Conservation (phyloP, 2,113 vertebrate species). For the Aramus guarauna region DNA sequence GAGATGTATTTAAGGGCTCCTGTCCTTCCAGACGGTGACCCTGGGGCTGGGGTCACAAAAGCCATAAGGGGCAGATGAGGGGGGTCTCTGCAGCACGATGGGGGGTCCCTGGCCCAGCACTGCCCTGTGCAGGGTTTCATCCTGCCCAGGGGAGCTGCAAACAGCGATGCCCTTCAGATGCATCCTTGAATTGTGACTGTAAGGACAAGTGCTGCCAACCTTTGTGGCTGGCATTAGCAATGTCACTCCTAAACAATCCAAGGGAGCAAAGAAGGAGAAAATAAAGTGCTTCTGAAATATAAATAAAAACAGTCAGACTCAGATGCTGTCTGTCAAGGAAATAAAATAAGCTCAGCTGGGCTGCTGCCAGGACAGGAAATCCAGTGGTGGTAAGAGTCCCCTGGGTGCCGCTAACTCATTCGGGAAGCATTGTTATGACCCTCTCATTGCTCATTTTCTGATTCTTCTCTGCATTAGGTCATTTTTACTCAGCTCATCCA, state of each 20-base stretch:
- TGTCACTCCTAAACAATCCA: background rate
- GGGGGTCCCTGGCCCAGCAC: background rate
- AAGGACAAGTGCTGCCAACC: background rate
- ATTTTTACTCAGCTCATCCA: conserved; percentile 7
- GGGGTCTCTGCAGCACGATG: background rate
- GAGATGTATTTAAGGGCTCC: background rate
- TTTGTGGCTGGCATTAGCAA: background rate
- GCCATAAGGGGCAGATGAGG: background rate
- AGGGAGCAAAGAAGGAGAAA: background rate
- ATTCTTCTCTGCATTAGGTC: conserved; percentile 28
- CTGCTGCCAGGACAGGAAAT: conserved; percentile 42
- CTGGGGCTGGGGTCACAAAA: background rate
- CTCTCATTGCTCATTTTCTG: conserved; percentile 2
- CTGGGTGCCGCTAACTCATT: background rate
- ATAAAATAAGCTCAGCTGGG: background rate
- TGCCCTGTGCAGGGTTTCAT: no score
- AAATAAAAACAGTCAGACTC: background rate
- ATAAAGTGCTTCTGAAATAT: background rate
- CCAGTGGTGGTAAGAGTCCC: background rate
- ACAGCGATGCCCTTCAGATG: background rate
- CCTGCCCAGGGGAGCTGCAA: background rate
- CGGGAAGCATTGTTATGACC: background rate
- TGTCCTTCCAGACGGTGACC: background rate
- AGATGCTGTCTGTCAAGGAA: background rate
- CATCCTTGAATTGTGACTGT: background rate